A percentile compares a stretch with the other conserved stretches of the same genome.
phyloP scores from a whole-genome alignment of 2,113 vertebrate species.

The Hassar affinis region DNA sequence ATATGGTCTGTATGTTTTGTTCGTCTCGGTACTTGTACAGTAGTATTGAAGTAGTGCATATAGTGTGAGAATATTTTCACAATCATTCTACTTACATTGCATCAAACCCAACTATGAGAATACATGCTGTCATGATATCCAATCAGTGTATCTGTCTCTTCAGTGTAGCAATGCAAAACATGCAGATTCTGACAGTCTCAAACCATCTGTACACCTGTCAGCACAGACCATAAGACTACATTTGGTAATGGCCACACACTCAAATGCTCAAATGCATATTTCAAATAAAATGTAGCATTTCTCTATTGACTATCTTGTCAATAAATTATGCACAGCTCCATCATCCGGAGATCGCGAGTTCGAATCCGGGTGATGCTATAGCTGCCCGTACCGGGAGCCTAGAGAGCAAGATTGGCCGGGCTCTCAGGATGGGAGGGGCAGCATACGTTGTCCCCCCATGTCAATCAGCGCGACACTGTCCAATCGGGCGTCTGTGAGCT shows the following conservation, averaged over 20 bases:
- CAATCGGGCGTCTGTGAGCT: no score
- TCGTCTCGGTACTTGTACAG: not conserved
- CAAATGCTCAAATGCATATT: slow-evolving; percentile 1
- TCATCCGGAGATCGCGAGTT: no score
- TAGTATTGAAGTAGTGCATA: no score
- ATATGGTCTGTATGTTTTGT: slow-evolving; percentile 30
- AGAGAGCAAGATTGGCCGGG: no score
- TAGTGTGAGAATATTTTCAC: not conserved
- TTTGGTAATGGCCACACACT: not conserved
- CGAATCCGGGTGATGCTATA: no score
- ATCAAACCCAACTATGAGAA: not conserved
- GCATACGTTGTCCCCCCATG: no score
- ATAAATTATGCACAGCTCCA: no score
- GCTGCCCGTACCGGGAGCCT: no score
- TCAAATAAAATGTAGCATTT: not conserved
- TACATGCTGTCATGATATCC: not conserved
- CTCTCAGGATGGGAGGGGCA: no score
- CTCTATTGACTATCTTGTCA: not conserved
- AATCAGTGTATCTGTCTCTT: not conserved
- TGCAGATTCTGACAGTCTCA: not conserved
- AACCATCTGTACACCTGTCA: not conserved
- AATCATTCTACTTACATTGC: not conserved
- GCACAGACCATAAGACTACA: not conserved
- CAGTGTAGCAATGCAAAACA: not conserved
- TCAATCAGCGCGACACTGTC: no score